phyloP scores from a whole-genome alignment of 35 echinoderm and acorn worm genomes.

The Apostichopus californicus region DNA sequence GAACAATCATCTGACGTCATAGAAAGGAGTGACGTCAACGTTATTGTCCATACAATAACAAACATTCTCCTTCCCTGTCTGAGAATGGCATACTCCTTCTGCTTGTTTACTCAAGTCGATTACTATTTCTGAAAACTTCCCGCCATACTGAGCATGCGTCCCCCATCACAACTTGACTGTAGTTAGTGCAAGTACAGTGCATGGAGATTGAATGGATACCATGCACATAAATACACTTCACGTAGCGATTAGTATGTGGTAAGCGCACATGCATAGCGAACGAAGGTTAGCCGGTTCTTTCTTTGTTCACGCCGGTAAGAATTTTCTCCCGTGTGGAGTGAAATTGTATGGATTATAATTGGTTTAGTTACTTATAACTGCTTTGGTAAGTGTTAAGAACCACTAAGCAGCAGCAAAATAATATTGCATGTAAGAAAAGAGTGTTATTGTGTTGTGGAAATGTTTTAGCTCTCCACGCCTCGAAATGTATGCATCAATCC shows the following conservation, averaged over 20 bases:
- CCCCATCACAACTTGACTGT: neutral
- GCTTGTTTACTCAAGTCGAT: neutral
- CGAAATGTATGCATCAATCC: constrained; percentile 43
- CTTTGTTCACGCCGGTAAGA: constrained; percentile 38
- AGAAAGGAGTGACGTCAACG: neutral
- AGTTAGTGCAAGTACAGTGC: neutral
- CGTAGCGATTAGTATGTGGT: neutral
- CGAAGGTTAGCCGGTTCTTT: constrained; percentile 32
- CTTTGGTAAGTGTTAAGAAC: constrained; percentile 10
- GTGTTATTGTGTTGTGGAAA: neutral
- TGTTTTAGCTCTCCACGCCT: constrained; percentile 35
- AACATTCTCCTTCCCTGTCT: neutral
- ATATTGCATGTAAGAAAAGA: neutral
- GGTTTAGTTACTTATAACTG: constrained; percentile 4
- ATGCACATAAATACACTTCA: neutral
- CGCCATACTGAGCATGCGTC: constrained; percentile 30
- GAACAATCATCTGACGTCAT: neutral
- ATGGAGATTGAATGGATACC: neutral
- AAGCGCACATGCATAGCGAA: constrained; percentile 28
- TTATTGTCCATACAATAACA: neutral
- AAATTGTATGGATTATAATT: constrained; percentile 11
- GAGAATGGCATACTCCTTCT: neutral
- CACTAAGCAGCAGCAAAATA: neutral
- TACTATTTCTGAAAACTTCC: neutral
- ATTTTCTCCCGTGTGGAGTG: constrained; percentile 13